Percentiles rank a stretch among this genome's conserved stretches.
phyloP scores from a whole-genome alignment of 1,140 invertebrate genomes.

The Thalassaphorura encarpata region DNA sequence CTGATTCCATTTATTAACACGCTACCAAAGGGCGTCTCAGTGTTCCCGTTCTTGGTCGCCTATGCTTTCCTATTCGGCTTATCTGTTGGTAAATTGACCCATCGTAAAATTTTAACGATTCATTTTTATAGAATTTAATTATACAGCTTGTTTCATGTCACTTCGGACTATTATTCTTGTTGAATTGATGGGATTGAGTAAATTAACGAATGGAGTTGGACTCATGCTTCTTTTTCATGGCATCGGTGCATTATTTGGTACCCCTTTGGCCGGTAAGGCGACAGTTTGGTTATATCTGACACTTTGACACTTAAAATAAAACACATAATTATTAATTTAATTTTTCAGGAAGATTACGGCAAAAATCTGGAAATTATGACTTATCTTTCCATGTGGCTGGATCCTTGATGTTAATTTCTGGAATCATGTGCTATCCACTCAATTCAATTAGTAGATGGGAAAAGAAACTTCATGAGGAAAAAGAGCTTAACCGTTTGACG shows the following conservation, averaged over 20 bases:
- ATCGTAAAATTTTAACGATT: background rate
- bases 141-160: conserved; percentile 73
- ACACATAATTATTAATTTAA: conserved; percentile 42
- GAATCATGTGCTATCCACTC: conserved; percentile 69
- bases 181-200: conserved; percentile 82
- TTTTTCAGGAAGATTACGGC: conserved; percentile 64
- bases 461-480: too few relatives aligned
- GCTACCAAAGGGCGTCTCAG: too few relatives aligned
- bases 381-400: conserved; percentile 86
- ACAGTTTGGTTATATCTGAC: background rate
- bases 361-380: conserved; percentile 66
- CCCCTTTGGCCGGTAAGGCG: conserved; percentile 69
- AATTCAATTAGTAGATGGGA: conserved; percentile 70
- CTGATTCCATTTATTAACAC: conserved; percentile 62
- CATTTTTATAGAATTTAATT: background rate
- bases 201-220: conserved; percentile 86
- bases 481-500: too few relatives aligned
- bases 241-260: conserved; percentile 70
- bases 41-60: conserved; percentile 50
- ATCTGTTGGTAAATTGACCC: conserved; percentile 54
- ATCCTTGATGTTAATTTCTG: conserved; percentile 68
- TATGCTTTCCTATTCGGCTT: conserved; percentile 80
- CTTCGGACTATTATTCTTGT: conserved; percentile 86
- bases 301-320: background rate
- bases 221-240: conserved; percentile 87